Evolutionary conservation across 2,797 vertebrate species (phyloP).

Genomic region (Lagodon rhomboides): DNA sequence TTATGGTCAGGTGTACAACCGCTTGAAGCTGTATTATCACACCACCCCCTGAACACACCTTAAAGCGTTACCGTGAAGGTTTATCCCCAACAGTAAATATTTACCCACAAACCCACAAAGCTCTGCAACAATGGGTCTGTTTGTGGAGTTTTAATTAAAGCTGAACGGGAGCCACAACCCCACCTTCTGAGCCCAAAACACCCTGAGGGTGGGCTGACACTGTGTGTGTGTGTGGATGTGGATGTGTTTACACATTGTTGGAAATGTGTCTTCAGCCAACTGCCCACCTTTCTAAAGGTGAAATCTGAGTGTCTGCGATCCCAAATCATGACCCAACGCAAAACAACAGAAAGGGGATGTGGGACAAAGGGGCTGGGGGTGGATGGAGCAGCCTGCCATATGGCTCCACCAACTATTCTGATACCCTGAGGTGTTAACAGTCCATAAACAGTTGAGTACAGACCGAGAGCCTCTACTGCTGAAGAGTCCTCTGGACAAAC

Average conservation of each 20-base stretch:
- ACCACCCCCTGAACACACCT: not conserved
- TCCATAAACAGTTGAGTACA: not conserved
- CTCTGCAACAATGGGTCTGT: conserved; percentile 35
- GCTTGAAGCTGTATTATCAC: not conserved
- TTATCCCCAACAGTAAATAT: conserved; percentile 49
- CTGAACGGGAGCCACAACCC: conserved; percentile 22
- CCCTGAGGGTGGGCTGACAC: conserved; percentile 15
- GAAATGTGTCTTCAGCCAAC: conserved; percentile 12
- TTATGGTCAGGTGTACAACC: not conserved
- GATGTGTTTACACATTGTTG: conserved; percentile 5
- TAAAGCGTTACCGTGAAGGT: conserved; percentile 17
- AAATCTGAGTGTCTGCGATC: conserved; percentile 41
- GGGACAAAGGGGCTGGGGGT: conserved; percentile 10
- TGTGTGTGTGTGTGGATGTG: not conserved
- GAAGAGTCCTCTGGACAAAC: not conserved
- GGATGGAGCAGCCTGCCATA: not conserved
- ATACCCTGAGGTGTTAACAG: not conserved
- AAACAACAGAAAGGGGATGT: not conserved
- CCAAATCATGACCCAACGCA: conserved; percentile 21
- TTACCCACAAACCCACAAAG: conserved; percentile 49
- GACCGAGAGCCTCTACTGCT: not conserved
- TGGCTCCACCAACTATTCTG: not conserved
- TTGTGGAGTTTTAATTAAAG: conserved; percentile 47
- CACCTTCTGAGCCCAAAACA: conserved; percentile 16
- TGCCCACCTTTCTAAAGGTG: conserved; percentile 20